Evolutionary conservation across 2,113 vertebrate genomes (phyloP), one percentile per base, ranked within the genome.

Genomic region (Stigmatopora argus): DNA sequence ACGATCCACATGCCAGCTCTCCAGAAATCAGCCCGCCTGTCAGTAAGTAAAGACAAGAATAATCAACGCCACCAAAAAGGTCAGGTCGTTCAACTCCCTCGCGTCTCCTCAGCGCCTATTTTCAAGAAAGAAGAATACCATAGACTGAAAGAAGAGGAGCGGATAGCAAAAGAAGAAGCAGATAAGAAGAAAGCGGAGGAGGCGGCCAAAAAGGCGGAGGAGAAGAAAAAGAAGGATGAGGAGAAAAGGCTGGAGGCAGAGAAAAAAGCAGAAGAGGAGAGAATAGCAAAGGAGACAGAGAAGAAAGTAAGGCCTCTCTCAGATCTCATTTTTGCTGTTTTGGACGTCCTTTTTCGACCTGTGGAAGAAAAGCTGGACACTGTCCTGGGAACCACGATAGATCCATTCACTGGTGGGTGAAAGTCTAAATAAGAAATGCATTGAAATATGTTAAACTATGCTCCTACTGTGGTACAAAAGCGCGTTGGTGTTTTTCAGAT

Each of bases 321-420:
- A 0, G 72, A 79, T 13, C 51, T 88, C 69, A 72, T 2, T 62
- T 88, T 64, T 66, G 65, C 65, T 84, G 53, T 44, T n/a, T 59
- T 88, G 0, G 86, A 91, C 3, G 3, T 51, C 51, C 66, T 88
- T 53, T 12, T 90, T 52, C 58, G n/a, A 18, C 89, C 91, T 0
- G 2, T 94, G 1, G 93, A 91, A 78, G 78, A 85, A 18, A 84
- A 73, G 45, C 69, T 91, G 69, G 73, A 91, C 66, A 0, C 31
- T 0, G 21, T 76, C 81, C 35, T 85, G 75, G 82, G 85, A 3
- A 35, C 0, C 13, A 88, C 87, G 69, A 90, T 98, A n/a, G 95
- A 97, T 59, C 89, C 92, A 5, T 92, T 93, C 62, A 92, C 94
- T 90, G 95, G 94, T 95, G 13, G 3, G 57, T 59, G 23, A 57